These are phyloP conservation scores for Macaria liturata DNA, from an alignment of 2,888 invertebrate genomes.

Conservation along the genomic window DNA sequence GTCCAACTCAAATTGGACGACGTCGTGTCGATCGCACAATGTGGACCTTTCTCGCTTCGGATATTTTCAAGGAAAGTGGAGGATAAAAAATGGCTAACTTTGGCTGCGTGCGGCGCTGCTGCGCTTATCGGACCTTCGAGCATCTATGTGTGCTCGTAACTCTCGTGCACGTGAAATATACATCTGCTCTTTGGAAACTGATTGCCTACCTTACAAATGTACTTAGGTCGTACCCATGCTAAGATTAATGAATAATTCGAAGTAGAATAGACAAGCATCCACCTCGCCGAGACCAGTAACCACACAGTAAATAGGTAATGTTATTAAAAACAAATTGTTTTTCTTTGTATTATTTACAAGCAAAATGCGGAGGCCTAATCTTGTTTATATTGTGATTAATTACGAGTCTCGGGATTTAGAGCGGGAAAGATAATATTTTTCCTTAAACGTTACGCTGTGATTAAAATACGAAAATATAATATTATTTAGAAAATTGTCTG, in stretches of 20 bases:
- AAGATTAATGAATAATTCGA: too few species aligned
- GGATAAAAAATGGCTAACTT: constrained; percentile 38
- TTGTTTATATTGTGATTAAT: constrained; percentile 61
- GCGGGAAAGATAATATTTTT: constrained; percentile 33
- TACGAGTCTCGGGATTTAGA: constrained; percentile 38
- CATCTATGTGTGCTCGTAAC: constrained; percentile 5
- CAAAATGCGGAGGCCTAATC: constrained; percentile 44
- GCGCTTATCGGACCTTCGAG: constrained; percentile 20
- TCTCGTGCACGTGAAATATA: constrained; percentile 2
- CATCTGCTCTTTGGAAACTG: not conserved
- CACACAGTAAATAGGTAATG: too few species aligned
- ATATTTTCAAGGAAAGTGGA: constrained; percentile 40
- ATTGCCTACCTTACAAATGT: not conserved
- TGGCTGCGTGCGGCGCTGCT: constrained; percentile 21
- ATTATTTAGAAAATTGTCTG: constrained; percentile 20
- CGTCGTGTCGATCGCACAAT: constrained; percentile 38
- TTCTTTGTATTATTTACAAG: constrained; percentile 22
- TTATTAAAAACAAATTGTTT: not conserved
- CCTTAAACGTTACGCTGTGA: constrained; percentile 27
- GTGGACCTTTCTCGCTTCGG: constrained; percentile 38
- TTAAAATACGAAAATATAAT: constrained; percentile 31
- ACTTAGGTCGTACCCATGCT: not conserved
- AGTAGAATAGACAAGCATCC: too few species aligned
- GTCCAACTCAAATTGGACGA: constrained; percentile 39
- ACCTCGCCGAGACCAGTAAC: too few species aligned